phyloP scores from a whole-genome alignment of 2,113 vertebrate species.

The Brachyhypopomus gauderio region DNA sequence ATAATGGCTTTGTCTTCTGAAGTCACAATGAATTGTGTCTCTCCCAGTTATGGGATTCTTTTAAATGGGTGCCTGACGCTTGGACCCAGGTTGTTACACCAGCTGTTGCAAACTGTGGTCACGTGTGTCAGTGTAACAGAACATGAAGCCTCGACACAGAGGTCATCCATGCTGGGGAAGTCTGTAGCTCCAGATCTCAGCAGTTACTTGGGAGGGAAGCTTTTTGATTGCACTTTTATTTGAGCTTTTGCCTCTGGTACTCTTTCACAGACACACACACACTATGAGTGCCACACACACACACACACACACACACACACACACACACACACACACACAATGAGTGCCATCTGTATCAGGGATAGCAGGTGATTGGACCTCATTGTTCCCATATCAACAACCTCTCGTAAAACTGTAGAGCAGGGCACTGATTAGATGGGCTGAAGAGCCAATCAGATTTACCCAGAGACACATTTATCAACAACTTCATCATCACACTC shows the following conservation, averaged over 20 bases:
- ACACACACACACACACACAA: background rate
- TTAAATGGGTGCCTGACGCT: background rate
- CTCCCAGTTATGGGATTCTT: background rate
- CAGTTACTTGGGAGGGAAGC: background rate
- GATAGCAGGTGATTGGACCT: background rate
- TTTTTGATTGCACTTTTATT: background rate
- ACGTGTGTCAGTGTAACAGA: background rate
- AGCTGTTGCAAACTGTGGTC: background rate
- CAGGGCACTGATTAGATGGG: conserved; percentile 7
- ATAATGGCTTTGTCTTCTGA: conserved; percentile 1
- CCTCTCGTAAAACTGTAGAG: background rate
- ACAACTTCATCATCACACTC: conserved; percentile 47
- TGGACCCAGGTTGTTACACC: background rate
- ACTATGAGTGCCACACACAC: background rate
- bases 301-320: background rate
- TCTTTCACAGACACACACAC: background rate
- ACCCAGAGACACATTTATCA: conserved; percentile 12
- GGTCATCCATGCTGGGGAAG: background rate
- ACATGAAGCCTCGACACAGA: background rate
- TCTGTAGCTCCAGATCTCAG: background rate
- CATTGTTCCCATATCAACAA: background rate
- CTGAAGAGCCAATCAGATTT: conserved; percentile 34
- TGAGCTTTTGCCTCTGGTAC: no score
- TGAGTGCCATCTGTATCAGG: background rate
- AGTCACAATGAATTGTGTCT: background rate